Conservation (phyloP, 2,113 vertebrate genomes). For the Eira barbara region DNA sequence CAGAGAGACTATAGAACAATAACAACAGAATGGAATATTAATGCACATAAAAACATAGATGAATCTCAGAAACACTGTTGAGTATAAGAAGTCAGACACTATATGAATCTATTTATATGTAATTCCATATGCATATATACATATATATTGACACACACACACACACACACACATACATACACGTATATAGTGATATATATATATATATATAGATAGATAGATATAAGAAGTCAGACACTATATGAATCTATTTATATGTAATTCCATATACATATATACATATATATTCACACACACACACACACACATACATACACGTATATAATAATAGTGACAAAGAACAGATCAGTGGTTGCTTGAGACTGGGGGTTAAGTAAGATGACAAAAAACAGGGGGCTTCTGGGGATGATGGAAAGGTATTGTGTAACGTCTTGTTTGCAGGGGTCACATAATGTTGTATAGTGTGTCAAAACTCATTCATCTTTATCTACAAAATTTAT, state of each 20-base stretch:
- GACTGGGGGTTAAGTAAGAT: neutral
- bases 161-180: accelerated
- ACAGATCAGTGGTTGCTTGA: neutral
- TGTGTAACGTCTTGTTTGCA: neutral
- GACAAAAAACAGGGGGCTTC: neutral
- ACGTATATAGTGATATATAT: too few species aligned
- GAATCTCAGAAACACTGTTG: neutral
- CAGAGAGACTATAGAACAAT: neutral
- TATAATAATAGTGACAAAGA: neutral
- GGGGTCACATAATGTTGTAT: neutral
- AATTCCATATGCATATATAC: neutral
- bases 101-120: neutral
- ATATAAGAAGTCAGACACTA: neutral
- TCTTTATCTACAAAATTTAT: neutral
- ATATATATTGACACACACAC: too few species aligned
- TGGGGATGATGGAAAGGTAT: neutral
- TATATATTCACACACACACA: too few species aligned
- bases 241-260: neutral
- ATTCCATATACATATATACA: neutral
- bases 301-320: accelerated
- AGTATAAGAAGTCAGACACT: neutral
- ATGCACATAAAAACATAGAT: neutral
- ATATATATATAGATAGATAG: too few species aligned
- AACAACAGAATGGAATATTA: neutral
- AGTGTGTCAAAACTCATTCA: neutral